phyloP scores from a whole-genome alignment of 2,888 invertebrate species.

The Drosophila barbarae region DNA sequence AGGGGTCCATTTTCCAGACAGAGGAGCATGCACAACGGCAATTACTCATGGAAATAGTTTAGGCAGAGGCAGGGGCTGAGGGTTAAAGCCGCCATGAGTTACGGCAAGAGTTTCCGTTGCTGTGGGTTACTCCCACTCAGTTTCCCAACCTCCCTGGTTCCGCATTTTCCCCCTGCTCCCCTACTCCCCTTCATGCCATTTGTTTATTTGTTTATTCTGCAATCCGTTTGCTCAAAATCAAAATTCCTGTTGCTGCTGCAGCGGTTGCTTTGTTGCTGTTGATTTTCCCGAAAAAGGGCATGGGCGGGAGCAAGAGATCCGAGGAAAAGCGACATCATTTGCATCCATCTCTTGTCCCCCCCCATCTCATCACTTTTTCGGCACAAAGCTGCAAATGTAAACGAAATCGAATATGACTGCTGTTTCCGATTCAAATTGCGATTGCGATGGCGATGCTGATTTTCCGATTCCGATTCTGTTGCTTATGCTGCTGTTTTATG shows the following conservation, averaged over 20 bases:
- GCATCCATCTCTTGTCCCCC: constrained; percentile 17
- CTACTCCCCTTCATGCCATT: not conserved
- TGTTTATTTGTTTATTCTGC: constrained; percentile 57
- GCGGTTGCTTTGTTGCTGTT: constrained; percentile 32
- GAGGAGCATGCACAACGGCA: constrained; percentile 59
- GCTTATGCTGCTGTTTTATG: constrained; percentile 38
- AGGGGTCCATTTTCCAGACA: constrained; percentile 20
- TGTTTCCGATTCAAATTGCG: constrained; percentile 16
- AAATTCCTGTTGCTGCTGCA: constrained; percentile 43
- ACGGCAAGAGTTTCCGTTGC: constrained; percentile 45
- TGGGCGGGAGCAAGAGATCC: not conserved
- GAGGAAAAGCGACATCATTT: constrained; percentile 26
- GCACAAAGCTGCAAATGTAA: constrained; percentile 31
- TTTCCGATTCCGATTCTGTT: constrained; percentile 22
- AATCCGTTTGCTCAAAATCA: constrained; percentile 60
- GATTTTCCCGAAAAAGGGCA: constrained; percentile 23
- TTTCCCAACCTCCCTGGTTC: not conserved
- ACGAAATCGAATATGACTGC: constrained; percentile 36
- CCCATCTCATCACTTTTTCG: constrained; percentile 16
- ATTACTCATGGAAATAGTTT: constrained; percentile 62
- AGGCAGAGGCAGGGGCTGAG: not conserved
- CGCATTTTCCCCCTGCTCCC: not conserved
- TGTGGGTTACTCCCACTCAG: constrained; percentile 4
- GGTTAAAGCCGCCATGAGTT: constrained; percentile 38
- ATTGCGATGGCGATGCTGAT: constrained; percentile 20